These are phyloP conservation scores for Gopherus flavomarginatus DNA, from an alignment of 2,113 vertebrate species.

Conservation along the genomic window DNA sequence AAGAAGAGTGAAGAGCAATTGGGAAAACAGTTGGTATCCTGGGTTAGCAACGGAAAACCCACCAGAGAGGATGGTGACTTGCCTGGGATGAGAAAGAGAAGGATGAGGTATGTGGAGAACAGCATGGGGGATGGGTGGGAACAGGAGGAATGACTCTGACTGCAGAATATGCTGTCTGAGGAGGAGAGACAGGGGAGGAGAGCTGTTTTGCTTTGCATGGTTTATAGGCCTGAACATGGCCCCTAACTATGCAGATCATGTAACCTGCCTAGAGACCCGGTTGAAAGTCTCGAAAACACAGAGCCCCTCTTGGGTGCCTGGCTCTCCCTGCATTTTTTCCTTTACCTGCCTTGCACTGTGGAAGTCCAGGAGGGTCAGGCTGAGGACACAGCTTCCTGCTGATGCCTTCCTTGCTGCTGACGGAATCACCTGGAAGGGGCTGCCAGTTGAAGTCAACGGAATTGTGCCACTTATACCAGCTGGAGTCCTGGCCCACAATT, in stretches of 20 bases:
- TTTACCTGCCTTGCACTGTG: background rate
- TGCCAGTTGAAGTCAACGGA: background rate
- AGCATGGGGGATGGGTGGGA: background rate
- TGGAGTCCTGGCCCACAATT: background rate
- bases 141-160: background rate
- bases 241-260: fast-evolving
- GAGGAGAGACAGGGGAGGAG: background rate
- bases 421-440: fast-evolving
- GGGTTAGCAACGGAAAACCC: background rate
- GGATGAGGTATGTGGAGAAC: background rate
- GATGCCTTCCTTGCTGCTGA: fast-evolving
- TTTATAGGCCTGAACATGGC: fast-evolving
- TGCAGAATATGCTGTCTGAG: background rate
- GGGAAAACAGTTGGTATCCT: background rate
- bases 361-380: fast-evolving
- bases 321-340: background rate
- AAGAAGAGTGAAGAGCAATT: fast-evolving
- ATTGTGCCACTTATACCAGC: fast-evolving
- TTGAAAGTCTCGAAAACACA: background rate
- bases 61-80: background rate
- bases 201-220: fast-evolving
- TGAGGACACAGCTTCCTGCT: background rate
- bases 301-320: fast-evolving
- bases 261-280: fast-evolving
- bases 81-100: background rate